Base-by-base conservation (phyloP, 2,797 vertebrate species). In the Xenentodon cancila region DNA sequence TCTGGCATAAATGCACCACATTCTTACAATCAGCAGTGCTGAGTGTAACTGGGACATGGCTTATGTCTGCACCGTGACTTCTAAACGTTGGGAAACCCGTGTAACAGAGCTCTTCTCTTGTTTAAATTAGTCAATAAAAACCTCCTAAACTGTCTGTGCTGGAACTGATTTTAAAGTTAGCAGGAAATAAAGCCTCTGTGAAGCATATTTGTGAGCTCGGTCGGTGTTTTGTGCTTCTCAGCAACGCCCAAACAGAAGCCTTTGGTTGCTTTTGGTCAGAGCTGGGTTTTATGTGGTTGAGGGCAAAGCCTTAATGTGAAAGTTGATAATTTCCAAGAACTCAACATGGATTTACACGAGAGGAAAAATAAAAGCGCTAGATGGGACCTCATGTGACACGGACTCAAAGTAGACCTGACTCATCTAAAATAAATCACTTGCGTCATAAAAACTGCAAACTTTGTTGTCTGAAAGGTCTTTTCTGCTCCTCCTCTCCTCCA, bases 291-390 rank as follows among this genome's bases (percentile, higher is more conserved):
- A 80, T 86, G 34, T 37, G 34, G 34, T 37, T 13, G 34, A 19
- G 58, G 25, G 71, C 47, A 65, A 73, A 75, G 55, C 66, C 18
- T 13, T 34, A 16, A 56, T 0, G 7, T 77, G 71, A 72, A 72
- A 75, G 67, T 68, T 37, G 59, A 85, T 81, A 56, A 79, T 81
- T 80, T 79, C 59, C 66, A 69, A 66, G 48, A 79, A 81, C 68
- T 73, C 20, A 30, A 71, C 59, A 34, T 73, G 69, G 76, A 83
- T 84, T 83, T 81, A 76, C 66, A 77, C 79, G 49, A 53, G 22
- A 70, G 54, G 30, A 63, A 64, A 55, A 48, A 20, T 56, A 64
- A 32, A 53, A n/a, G 16, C 34, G 59, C 54, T 54, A 52, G 9
- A 37, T 37, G 34, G 34, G 34, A 37, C 34, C 34, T 37, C 34